Conservation (phyloP, 2,797 vertebrate genomes). For the Rhinella marina region DNA sequence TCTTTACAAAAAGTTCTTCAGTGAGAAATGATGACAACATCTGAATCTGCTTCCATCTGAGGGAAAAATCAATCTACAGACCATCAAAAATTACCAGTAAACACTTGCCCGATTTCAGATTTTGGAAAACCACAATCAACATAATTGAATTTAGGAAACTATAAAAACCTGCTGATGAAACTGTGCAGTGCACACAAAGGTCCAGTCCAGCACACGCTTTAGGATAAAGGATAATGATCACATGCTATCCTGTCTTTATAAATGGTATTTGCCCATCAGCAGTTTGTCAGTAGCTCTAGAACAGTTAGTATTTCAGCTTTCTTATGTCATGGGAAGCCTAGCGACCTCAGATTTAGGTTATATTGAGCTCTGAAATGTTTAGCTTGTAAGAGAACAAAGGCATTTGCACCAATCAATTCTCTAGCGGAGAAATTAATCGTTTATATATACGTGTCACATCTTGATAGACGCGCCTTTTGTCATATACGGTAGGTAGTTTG, state of each 20-base stretch:
- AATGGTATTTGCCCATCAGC: background rate
- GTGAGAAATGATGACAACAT: too few species aligned
- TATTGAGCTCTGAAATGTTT: background rate
- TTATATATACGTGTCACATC: background rate
- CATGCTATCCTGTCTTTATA: background rate
- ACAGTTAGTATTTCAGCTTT: background rate
- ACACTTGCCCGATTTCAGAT: too few species aligned
- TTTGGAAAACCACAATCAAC: too few species aligned
- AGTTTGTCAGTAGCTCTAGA: background rate
- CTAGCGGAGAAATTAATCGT: background rate
- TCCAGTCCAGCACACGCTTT: background rate
- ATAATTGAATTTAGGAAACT: background rate
- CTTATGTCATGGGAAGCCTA: background rate
- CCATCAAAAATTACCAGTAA: too few species aligned
- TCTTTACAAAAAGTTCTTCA: too few species aligned
- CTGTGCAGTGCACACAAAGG: background rate
- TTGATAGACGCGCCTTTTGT: background rate
- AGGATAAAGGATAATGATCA: background rate
- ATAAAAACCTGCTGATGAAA: background rate
- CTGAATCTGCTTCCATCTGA: too few species aligned
- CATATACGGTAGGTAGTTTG: background rate
- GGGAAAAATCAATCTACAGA: too few species aligned
- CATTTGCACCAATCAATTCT: conserved; percentile 19
- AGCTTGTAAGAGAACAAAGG: background rate
- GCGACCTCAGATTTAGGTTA: background rate